Evolutionary conservation across 2,797 vertebrate species (phyloP).

Genomic region (Amphiprion clarkii): DNA sequence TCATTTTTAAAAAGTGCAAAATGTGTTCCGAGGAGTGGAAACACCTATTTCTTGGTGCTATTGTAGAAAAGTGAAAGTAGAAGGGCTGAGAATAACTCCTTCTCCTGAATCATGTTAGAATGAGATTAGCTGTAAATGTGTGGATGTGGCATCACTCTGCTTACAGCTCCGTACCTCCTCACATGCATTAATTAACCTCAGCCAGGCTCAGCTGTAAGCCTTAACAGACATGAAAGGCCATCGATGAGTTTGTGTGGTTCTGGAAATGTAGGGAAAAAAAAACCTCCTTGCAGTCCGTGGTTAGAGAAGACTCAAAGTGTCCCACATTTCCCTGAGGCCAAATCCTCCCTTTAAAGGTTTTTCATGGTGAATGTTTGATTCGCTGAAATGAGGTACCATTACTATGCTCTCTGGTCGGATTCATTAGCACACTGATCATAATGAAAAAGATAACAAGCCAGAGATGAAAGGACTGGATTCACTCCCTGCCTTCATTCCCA

Average conservation of each 20-base stretch:
- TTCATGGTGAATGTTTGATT: slow-evolving; percentile 53
- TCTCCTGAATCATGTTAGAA: too few relatives aligned
- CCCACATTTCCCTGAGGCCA: slow-evolving; percentile 56
- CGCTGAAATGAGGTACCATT: slow-evolving; percentile 58
- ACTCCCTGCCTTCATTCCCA: slow-evolving; percentile 45
- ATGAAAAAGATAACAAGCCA: slow-evolving; percentile 69
- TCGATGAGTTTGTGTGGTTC: background rate
- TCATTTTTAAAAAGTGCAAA: background rate
- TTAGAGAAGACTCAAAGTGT: slow-evolving; percentile 39
- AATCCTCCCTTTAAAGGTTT: slow-evolving; percentile 63
- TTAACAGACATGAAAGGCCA: background rate
- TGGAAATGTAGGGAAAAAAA: background rate
- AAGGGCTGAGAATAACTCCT: too few relatives aligned
- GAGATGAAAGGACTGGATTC: slow-evolving; percentile 68
- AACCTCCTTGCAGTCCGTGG: background rate
- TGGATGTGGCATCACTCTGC: background rate
- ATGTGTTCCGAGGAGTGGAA: background rate
- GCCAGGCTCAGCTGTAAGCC: background rate
- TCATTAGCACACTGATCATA: slow-evolving; percentile 70
- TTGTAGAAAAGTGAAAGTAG: background rate
- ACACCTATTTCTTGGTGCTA: background rate
- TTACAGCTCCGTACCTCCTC: background rate
- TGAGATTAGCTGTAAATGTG: background rate
- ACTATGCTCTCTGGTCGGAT: slow-evolving; percentile 58
- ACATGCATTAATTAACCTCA: background rate